These are phyloP conservation scores for Xestoiulus laeticollis DNA, from an alignment of 2,888 invertebrate genomes.

Conservation along the genomic window DNA sequence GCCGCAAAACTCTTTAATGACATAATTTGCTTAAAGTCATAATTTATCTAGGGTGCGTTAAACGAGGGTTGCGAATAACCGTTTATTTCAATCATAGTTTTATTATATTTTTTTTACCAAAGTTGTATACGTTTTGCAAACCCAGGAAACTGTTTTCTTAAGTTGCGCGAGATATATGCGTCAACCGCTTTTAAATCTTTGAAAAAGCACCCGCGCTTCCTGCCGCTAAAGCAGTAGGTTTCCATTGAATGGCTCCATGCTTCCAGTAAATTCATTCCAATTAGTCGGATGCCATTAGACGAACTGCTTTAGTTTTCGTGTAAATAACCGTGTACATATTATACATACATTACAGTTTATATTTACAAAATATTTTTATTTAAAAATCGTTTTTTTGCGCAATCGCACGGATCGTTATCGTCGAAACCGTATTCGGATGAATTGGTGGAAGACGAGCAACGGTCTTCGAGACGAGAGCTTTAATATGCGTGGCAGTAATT, in stretches of 20 bases:
- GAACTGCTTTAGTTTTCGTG: neutral
- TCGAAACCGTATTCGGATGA: neutral
- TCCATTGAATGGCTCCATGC: neutral
- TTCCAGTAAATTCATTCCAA: neutral
- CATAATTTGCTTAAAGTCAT: no score
- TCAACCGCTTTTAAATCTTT: neutral
- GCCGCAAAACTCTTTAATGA: no score
- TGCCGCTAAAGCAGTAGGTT: neutral
- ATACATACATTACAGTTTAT: slow-evolving; percentile 27
- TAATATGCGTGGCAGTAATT: neutral
- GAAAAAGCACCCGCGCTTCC: neutral
- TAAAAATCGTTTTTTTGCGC: neutral
- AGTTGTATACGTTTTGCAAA: neutral
- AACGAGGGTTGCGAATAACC: neutral
- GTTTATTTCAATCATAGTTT: neutral
- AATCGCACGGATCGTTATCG: neutral
- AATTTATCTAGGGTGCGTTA: neutral
- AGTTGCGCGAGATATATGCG: neutral
- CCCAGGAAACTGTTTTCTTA: neutral
- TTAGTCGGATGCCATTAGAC: neutral
- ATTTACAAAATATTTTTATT: slow-evolving; percentile 22
- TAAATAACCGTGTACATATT: neutral
- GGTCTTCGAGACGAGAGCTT: neutral
- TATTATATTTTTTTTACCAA: neutral
- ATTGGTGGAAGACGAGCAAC: neutral